Evolutionary conservation across 1,140 invertebrate genomes (phyloP).

Genomic region (Ephestia elutella): DNA sequence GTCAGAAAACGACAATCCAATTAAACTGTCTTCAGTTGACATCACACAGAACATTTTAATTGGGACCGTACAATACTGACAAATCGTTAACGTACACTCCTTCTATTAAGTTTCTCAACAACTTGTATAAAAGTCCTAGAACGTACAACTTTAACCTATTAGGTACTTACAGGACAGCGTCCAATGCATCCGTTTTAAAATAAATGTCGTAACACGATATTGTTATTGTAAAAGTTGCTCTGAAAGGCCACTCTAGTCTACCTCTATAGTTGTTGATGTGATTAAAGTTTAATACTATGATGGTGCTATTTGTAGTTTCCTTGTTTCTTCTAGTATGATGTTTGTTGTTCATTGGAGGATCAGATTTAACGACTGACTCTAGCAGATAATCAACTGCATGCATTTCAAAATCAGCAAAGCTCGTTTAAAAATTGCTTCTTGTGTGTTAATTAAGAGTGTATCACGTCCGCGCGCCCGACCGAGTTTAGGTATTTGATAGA

Average conservation of each 20-base stretch:
- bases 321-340: no score
- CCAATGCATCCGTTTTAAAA: neutral
- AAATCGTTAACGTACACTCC: neutral
- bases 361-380: no score
- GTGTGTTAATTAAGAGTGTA: no score
- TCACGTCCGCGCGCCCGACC: no score
- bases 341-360: no score
- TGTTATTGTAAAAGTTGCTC: slow-evolving; percentile 27
- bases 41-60: neutral
- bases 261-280: no score
- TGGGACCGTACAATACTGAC: neutral
- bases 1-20: neutral
- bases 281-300: no score
- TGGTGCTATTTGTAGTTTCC: no score
- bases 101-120: neutral
- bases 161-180: neutral
- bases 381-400: no score
- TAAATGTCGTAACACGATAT: slow-evolving; percentile 15
- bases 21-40: neutral
- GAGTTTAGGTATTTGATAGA: no score
- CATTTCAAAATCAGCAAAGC: no score
- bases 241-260: slow-evolving; percentile 2
- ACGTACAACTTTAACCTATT: neutral
- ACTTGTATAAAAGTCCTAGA: neutral
- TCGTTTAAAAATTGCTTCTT: no score